Percentiles rank a stretch among this genome's conserved stretches.
Evolutionary conservation across 2,113 vertebrate genomes (phyloP).

Genomic region (zebrafish (Danio rerio)): DNA sequence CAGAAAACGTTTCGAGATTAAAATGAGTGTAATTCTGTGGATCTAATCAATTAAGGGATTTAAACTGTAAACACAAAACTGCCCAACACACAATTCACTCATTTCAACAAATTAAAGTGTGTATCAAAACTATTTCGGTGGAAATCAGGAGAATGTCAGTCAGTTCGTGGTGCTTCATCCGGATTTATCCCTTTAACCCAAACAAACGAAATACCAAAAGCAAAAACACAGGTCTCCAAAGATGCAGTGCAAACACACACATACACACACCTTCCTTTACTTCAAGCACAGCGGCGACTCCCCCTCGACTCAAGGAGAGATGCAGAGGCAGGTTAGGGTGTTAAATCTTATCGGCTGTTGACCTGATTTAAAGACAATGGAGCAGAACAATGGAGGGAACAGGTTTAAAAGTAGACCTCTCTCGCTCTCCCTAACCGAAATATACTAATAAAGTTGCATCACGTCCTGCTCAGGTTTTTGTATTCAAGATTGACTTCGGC

Average conservation of each 20-base stretch:
- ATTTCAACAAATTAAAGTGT: neutral
- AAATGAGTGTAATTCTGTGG: neutral
- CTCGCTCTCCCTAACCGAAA: conserved; percentile 20
- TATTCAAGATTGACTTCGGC: neutral
- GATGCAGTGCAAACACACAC: conserved; percentile 18
- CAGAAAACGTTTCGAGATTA: neutral
- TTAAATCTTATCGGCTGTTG: conserved; percentile 60
- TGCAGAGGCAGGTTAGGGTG: conserved; percentile 47
- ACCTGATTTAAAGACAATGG: conserved; percentile 63
- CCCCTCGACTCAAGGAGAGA: conserved; percentile 11
- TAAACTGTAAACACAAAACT: neutral
- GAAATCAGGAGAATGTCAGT: neutral
- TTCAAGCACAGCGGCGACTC: conserved; percentile 27
- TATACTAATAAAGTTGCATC: conserved; percentile 34
- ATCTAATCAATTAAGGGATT: neutral
- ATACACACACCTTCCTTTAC: conserved; percentile 31
- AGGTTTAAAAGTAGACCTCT: conserved; percentile 52
- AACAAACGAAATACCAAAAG: conserved; percentile 13
- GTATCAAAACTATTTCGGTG: neutral
- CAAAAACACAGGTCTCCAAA: neutral
- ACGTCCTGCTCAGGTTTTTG: neutral
- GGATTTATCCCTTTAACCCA: neutral
- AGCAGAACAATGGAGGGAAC: conserved; percentile 55
- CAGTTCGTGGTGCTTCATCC: neutral
- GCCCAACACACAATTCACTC: neutral